Conservation (phyloP, 2,113 vertebrate species). For the Tautogolabrus adspersus region DNA sequence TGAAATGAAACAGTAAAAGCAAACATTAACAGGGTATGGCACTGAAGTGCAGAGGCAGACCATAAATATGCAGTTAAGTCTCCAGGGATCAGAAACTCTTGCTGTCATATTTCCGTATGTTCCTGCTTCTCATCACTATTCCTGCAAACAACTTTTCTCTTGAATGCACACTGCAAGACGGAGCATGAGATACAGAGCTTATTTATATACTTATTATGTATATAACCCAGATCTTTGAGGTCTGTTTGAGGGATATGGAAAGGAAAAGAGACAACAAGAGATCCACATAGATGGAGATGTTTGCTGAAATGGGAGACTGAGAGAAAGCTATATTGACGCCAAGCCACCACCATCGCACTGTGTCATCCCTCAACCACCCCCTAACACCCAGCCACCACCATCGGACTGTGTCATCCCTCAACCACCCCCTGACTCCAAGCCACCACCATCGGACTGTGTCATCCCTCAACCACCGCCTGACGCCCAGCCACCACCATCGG, state of each 20-base stretch:
- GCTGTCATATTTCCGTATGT: slow-evolving; percentile 31
- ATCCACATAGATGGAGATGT: slow-evolving; percentile 2
- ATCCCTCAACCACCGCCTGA: too few species aligned
- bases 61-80: slow-evolving; percentile 25
- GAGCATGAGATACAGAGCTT: neutral
- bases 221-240: slow-evolving; percentile 24
- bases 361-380: too few species aligned
- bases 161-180: slow-evolving; percentile 34
- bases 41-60: slow-evolving; percentile 1
- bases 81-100: slow-evolving; percentile 19
- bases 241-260: slow-evolving; percentile 18
- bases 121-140: slow-evolving; percentile 9
- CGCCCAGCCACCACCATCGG: too few species aligned
- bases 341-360: too few species aligned
- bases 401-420: too few species aligned
- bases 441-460: too few species aligned
- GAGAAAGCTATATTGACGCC: neutral
- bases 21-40: neutral
- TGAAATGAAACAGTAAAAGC: neutral
- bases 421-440: too few species aligned
- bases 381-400: too few species aligned
- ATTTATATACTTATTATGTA: neutral
- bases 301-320: too few species aligned
- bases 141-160: slow-evolving; percentile 51
- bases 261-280: neutral